Evolutionary conservation across 2,797 vertebrate genomes (phyloP), one percentile per base, ranked within the genome.

Genomic region (Orestias chungarensis): DNA sequence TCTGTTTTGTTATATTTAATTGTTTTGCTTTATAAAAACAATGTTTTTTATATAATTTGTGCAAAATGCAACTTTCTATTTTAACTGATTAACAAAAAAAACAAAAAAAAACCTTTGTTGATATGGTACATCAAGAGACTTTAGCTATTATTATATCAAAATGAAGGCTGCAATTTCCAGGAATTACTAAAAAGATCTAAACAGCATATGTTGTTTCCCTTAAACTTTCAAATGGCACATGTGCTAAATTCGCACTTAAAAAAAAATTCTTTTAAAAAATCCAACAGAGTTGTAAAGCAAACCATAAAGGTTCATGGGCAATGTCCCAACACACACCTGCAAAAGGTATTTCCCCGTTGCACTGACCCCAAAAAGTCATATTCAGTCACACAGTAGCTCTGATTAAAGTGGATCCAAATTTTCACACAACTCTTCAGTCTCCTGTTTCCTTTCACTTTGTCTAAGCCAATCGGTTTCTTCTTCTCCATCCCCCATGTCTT

Each of bases 311-410:
- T n/a, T 38, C 49, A 11, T 0, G n/a, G 49, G 49, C 3, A 52
- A 12, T 52, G n/a, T 52, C 12, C 25, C 40, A n/a, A 25, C 49
- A 52, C 25, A 27, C 50, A 27, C n/a, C 25, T 27, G 25, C 25
- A 25, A 2, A 52, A 52, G 25, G n/a, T 25, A 65, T 59, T 78
- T 88, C 87, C 81, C 86, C 74, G 70, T 82, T 90, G 86, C 77
- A 82, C 84, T 91, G 91, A 91, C 90, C 89, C 81, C 87, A 91
- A 92, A 91, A 87, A 92, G 90, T 94, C 90, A 91, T 84, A 86
- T 87, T 91, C 76, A 85, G 68, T 88, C 74, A 89, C 73, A 77
- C 79, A 82, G 76, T 79, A 79, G 25, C 77, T 68, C n/a, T 73
- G 90, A 87, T 89, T 91, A 81, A 89, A 87, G 85, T 70, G 78